phyloP scores from a whole-genome alignment of 2,797 vertebrate genomes.

The Rachycentron canadum region DNA sequence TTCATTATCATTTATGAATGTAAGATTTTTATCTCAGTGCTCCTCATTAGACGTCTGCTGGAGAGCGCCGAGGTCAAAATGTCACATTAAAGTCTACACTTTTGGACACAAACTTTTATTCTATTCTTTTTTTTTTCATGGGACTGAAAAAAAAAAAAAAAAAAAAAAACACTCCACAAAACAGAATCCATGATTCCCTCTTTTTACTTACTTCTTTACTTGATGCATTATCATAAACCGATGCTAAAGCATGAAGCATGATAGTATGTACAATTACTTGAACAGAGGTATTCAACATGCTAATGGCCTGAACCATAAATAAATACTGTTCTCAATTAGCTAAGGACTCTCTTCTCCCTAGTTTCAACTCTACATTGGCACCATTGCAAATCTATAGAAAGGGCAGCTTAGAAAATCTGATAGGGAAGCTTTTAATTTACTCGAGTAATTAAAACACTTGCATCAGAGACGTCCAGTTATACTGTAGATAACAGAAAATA shows the following conservation, averaged over 20 bases:
- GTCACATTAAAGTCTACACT: background rate
- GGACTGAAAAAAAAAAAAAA: background rate
- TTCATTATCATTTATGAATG: constrained; percentile 11
- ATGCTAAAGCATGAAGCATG: background rate
- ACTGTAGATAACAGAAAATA: constrained; percentile 28
- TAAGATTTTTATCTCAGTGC: constrained; percentile 2
- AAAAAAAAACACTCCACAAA: background rate
- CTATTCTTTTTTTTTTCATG: background rate
- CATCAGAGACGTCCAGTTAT: constrained; percentile 5
- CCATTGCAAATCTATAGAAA: constrained; percentile 5
- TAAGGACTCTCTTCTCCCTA: constrained; percentile 4
- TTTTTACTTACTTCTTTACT: background rate
- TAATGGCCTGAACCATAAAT: background rate
- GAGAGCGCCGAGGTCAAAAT: constrained; percentile 7
- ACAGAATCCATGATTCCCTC: background rate
- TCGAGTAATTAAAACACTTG: constrained; percentile 27
- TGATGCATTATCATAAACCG: constrained; percentile 2
- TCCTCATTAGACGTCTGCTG: constrained; percentile 3
- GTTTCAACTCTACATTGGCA: constrained; percentile 2
- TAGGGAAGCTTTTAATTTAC: constrained; percentile 39
- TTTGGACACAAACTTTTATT: background rate
- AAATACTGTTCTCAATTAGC: constrained; percentile 1
- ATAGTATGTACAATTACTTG: constrained; percentile 11
- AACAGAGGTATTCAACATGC: constrained; percentile 1
- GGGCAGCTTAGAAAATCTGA: constrained; percentile 23